phyloP scores from a whole-genome alignment of 2,888 invertebrate genomes.

The Augochlorella aurata region DNA sequence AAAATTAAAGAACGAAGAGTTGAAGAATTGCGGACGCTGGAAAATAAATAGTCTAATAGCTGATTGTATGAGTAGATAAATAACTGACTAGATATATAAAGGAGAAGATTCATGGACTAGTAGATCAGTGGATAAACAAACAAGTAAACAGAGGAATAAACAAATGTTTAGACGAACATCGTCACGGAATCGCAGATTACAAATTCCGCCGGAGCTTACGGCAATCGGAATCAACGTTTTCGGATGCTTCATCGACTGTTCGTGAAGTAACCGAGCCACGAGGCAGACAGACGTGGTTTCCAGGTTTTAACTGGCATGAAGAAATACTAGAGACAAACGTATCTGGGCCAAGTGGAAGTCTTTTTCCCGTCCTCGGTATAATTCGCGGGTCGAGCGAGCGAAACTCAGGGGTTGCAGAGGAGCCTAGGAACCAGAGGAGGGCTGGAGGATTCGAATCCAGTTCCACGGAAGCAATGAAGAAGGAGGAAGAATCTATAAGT shows the following conservation, averaged over 20 bases:
- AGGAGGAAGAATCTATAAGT: slow-evolving; percentile 79
- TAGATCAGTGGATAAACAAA: neutral
- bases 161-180: neutral
- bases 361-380: slow-evolving; percentile 28
- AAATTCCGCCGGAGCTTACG: neutral
- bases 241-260: too few species aligned
- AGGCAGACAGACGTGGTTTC: slow-evolving; percentile 1
- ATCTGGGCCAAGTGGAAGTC: slow-evolving; percentile 31
- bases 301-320: slow-evolving; percentile 10
- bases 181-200: neutral
- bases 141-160: neutral
- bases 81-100: too few species aligned
- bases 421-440: slow-evolving; percentile 16
- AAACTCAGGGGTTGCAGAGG: neutral
- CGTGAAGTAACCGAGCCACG: neutral
- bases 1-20: too few species aligned
- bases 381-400: slow-evolving; percentile 23
- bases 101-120: neutral
- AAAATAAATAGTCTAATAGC: too few species aligned
- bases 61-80: too few species aligned
- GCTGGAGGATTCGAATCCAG: slow-evolving; percentile 41
- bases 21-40: too few species aligned
- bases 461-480: slow-evolving; percentile 48
- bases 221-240: neutral
- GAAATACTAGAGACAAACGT: slow-evolving; percentile 14